phyloP scores from a whole-genome alignment of 2,113 vertebrate genomes.

The Coptodon bakossiorum region DNA sequence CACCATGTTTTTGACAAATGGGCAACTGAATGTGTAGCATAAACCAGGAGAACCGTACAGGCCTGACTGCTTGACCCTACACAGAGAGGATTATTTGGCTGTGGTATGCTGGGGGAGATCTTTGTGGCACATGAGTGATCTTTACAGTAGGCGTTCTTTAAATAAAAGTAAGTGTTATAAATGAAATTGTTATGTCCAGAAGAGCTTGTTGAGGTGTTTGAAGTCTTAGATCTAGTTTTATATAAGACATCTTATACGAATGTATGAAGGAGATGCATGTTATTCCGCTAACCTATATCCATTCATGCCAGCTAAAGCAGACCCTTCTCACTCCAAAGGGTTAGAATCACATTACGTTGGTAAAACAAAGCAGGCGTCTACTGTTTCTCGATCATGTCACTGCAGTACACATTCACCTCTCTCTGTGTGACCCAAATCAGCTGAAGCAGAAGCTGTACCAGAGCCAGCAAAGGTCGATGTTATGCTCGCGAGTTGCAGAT shows the following conservation, averaged over 20 bases:
- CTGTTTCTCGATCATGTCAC: conserved; percentile 9
- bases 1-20: background rate
- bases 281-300: background rate
- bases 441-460: conserved; percentile 63
- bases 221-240: background rate
- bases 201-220: background rate
- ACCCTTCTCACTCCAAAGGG: background rate
- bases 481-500: conserved; percentile 49
- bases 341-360: background rate
- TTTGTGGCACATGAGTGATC: background rate
- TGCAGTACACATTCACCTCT: background rate
- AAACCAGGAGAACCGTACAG: background rate
- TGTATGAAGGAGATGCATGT: background rate
- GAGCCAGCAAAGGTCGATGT: conserved; percentile 65
- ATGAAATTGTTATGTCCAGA: background rate
- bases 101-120: background rate
- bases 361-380: conserved; percentile 21
- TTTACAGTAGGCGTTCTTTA: background rate
- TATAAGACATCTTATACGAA: background rate
- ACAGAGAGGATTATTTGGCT: background rate
- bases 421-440: conserved; percentile 13
- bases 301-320: background rate
- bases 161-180: background rate
- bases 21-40: background rate
- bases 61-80: background rate